Evolutionary conservation across 2,113 vertebrate genomes (phyloP), one percentile per base, ranked within the genome.

Genomic region (Xiphophorus maculatus): DNA sequence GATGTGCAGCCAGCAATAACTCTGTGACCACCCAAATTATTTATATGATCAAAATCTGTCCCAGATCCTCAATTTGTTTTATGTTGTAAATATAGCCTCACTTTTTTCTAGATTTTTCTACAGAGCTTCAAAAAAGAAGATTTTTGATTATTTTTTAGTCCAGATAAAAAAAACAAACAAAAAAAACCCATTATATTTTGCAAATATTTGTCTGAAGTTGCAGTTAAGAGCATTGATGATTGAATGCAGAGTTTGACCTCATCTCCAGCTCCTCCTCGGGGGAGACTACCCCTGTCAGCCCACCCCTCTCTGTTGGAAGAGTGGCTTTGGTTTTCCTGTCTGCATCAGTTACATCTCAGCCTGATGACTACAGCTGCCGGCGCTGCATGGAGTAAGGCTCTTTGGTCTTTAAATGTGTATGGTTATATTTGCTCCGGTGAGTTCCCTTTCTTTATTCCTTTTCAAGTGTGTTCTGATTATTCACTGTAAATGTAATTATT

Each of bases 391-490:
- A 82, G 69, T 71, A 51, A 77, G 78, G 33, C 82, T 73, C 84
- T 86, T 32, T 81, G 81, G 77, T 87, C 90, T 93, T 91, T 94
- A 92, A 93, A 94, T 94, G 93, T 94, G 93, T 90, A 94, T 94
- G 93, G 93, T 94, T 71, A 94, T 93, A 90, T 93, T 94, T 87
- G 92, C 93, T 81, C 93, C 93, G 93, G 93, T 94, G 87, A 93
- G 93, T 90, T 60, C 66, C 1, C 29, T 67, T 64, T 73, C 3
- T 74, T 6, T 63, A 0, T 25, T 11, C 1, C 22, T n/a, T 58
- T 58, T 8, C 51, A 4, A 66, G 11, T 51, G 63, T 64, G 5
- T 29, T 0, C 25, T 10, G n/a, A 73, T 77, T 62, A 7, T 6
- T 40, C 27, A 3, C 5, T 15, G 17, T 32, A 27, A 62, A 48